Evolutionary conservation across 2,888 invertebrate genomes (phyloP).

Genomic region (Brassicogethes aeneus): DNA sequence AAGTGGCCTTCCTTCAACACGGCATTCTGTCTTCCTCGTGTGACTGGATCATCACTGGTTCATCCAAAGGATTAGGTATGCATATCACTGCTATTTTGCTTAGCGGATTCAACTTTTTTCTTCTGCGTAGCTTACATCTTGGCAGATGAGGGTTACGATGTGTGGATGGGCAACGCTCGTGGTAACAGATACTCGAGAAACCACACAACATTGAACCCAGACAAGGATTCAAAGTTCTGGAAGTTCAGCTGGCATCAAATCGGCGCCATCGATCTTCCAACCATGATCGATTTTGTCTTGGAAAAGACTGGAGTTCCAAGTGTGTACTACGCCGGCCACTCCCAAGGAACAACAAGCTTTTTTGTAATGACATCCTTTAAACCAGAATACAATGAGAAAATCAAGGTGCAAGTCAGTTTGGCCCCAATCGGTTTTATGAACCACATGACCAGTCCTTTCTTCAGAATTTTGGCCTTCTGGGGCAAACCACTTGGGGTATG

Average conservation of each 20-base stretch:
- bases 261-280: slow-evolving; percentile 69
- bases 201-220: slow-evolving; percentile 20
- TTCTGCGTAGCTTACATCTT: slow-evolving; percentile 24
- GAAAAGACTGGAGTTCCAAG: slow-evolving; percentile 46
- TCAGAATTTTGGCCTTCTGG: slow-evolving; percentile 24
- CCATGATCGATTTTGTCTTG: slow-evolving; percentile 69
- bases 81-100: not conserved
- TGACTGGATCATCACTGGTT: slow-evolving; percentile 47
- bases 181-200: slow-evolving; percentile 24
- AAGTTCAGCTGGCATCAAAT: slow-evolving; percentile 72
- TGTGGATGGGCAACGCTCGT: slow-evolving; percentile 29
- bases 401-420: slow-evolving; percentile 56
- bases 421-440: slow-evolving; percentile 61
- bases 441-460: slow-evolving; percentile 39
- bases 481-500: slow-evolving; percentile 18
- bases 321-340: slow-evolving; percentile 74
- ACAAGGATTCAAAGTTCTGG: slow-evolving; percentile 35
- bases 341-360: slow-evolving; percentile 64
- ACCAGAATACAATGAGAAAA: slow-evolving; percentile 54
- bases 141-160: slow-evolving; percentile 30
- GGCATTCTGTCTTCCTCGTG: slow-evolving; percentile 47
- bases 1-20: slow-evolving; percentile 44
- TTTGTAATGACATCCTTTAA: slow-evolving; percentile 55
- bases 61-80: slow-evolving; percentile 41
- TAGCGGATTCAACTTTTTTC: not conserved